phyloP scores from a whole-genome alignment of 2,888 invertebrate species.

The Tribolium freemani region DNA sequence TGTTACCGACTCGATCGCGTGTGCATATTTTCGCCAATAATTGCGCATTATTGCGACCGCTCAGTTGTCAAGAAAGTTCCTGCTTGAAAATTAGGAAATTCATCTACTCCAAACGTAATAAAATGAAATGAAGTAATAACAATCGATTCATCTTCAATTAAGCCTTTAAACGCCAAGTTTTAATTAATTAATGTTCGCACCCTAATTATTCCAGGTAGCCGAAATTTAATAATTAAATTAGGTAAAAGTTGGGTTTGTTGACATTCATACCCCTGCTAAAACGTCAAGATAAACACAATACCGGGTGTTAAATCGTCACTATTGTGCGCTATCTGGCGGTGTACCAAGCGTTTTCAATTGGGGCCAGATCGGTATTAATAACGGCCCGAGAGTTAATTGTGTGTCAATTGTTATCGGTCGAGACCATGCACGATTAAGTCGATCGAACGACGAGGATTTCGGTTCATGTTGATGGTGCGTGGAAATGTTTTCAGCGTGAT shows the following conservation, averaged over 20 bases:
- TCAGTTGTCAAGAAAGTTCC: neutral
- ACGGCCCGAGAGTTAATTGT: neutral
- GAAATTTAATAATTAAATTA: neutral
- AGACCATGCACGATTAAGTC: neutral
- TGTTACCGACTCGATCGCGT: too few species aligned
- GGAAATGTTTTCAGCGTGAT: too few species aligned
- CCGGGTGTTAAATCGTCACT: neutral
- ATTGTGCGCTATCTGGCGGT: neutral
- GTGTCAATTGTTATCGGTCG: neutral
- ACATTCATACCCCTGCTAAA: neutral
- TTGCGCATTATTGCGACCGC: neutral
- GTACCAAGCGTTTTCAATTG: conserved; percentile 20
- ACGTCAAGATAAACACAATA: neutral
- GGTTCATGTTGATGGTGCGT: too few species aligned
- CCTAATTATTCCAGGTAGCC: neutral
- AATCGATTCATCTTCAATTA: too few species aligned
- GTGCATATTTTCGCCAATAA: too few species aligned
- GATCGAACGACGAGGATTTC: too few species aligned
- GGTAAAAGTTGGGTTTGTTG: neutral
- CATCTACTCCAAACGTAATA: neutral
- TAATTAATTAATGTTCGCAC: neutral
- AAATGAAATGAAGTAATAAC: neutral
- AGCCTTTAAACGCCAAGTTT: neutral
- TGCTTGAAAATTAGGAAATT: neutral
- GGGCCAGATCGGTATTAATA: conserved; percentile 19